These are phyloP conservation scores for Egretta garzetta DNA, from an alignment of 2,113 vertebrate genomes.

Conservation along the genomic window DNA sequence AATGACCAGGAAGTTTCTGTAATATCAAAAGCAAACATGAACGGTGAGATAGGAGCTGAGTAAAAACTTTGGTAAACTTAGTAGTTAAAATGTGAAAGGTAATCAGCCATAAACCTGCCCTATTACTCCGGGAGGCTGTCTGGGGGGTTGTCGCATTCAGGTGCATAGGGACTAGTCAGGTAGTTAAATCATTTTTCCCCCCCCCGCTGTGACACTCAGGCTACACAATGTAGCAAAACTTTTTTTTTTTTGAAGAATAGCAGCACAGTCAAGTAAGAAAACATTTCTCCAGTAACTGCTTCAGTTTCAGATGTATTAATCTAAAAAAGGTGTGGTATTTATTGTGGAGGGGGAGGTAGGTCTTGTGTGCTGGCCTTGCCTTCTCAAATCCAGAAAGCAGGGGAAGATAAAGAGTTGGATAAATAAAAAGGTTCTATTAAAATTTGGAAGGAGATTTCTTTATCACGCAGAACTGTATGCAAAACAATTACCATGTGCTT, in stretches of 20 bases:
- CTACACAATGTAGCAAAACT: background rate
- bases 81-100: slow-evolving; percentile 55
- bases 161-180: background rate
- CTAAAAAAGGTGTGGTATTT: background rate
- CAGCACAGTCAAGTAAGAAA: background rate
- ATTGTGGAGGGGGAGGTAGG: background rate
- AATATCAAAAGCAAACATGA: slow-evolving; percentile 64
- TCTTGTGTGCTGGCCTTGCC: background rate
- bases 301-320: background rate
- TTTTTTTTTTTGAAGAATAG: background rate
- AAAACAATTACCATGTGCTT: slow-evolving; percentile 55
- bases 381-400: background rate
- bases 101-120: slow-evolving; percentile 14
- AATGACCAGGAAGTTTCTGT: slow-evolving; percentile 58
- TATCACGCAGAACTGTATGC: background rate
- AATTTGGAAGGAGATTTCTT: slow-evolving; percentile 30
- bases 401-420: background rate
- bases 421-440: background rate
- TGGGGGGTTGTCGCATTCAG: background rate
- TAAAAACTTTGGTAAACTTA: slow-evolving; percentile 62
- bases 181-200: background rate
- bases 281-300: background rate
- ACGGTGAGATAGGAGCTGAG: background rate
- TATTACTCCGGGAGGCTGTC: background rate
- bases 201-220: background rate